Percentiles rank a stretch among this genome's conserved stretches.
Conservation (phyloP, 2,113 vertebrate species). For the Thamnaconus septentrionalis region DNA sequence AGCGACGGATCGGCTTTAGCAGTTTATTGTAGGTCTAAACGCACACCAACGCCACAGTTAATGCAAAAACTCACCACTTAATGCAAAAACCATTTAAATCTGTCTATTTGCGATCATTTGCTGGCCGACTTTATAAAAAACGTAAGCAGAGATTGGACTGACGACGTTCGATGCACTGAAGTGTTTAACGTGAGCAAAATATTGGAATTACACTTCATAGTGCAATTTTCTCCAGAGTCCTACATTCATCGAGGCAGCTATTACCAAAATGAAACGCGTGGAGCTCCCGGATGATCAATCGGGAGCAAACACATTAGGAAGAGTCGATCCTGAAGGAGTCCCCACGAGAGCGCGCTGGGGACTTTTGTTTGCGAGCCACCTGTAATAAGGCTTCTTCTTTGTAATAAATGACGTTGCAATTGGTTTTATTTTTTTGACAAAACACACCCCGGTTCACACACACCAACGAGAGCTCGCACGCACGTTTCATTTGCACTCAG, state of each 20-base stretch:
- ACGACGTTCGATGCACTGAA: conserved; percentile 4
- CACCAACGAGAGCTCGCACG: not conserved
- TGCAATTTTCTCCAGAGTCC: conserved; percentile 18
- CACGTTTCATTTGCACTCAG: not conserved
- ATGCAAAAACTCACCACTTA: too few species aligned
- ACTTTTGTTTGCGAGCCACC: conserved; percentile 17
- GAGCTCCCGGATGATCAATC: conserved; percentile 19
- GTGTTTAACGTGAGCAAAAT: conserved; percentile 27
- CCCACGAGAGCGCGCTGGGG: conserved; percentile 9
- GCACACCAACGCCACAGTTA: too few species aligned
- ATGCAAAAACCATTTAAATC: too few species aligned
- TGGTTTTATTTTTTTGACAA: not conserved
- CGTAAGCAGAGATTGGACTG: not conserved
- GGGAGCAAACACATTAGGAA: conserved; percentile 46
- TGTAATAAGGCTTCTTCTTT: conserved; percentile 29
- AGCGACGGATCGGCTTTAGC: too few species aligned
- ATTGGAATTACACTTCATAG: conserved; percentile 40
- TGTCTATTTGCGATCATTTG: too few species aligned
- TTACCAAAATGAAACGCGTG: conserved; percentile 62
- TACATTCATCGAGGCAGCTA: conserved; percentile 15
- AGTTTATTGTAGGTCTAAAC: too few species aligned
- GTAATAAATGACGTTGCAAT: conserved; percentile 21
- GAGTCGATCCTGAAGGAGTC: conserved; percentile 32
- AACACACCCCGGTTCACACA: conserved; percentile 9
- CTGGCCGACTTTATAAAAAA: too few species aligned